Conservation (phyloP, 2,888 invertebrate genomes). For the Athripsodes cinereus region DNA sequence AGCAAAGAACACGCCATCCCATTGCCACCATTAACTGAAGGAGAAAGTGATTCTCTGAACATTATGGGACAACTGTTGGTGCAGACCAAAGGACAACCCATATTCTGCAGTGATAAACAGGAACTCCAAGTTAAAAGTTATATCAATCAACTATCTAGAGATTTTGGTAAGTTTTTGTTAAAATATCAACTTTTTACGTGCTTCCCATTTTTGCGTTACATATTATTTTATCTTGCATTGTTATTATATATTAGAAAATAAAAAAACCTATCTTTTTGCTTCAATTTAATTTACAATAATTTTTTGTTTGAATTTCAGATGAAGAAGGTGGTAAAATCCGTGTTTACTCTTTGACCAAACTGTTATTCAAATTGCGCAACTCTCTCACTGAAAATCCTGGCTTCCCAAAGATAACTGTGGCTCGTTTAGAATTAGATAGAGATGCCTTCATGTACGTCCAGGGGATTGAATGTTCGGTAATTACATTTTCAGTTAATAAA, state of each 20-base stretch:
- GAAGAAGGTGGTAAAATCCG: no score
- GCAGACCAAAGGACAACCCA: background rate
- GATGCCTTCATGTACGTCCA: slow-evolving; percentile 11
- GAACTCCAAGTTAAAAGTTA: slow-evolving; percentile 5
- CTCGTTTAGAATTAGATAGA: background rate
- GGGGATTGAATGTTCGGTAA: slow-evolving; percentile 17
- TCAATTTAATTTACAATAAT: no score
- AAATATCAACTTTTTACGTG: no score
- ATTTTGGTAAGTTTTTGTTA: slow-evolving; percentile 16
- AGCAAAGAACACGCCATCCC: slow-evolving; percentile 11
- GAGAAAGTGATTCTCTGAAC: slow-evolving; percentile 2
- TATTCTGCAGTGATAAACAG: slow-evolving; percentile 4
- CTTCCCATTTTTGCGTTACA: no score
- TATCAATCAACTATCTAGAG: slow-evolving; percentile 7
- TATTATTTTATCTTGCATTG: no score
- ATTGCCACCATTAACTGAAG: slow-evolving; percentile 5
- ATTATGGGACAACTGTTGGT: slow-evolving; percentile 6
- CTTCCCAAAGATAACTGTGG: slow-evolving; percentile 11
- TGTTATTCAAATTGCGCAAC: slow-evolving; percentile 15
- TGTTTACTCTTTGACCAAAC: slow-evolving; percentile 11
- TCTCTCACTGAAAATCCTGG: background rate
- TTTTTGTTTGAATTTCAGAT: no score
- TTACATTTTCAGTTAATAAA: background rate
- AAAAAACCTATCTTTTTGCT: no score
- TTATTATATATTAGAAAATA: no score